Base-by-base conservation (phyloP, 2,888 invertebrate genomes). In the Chalcosyrphus nemorum region DNA sequence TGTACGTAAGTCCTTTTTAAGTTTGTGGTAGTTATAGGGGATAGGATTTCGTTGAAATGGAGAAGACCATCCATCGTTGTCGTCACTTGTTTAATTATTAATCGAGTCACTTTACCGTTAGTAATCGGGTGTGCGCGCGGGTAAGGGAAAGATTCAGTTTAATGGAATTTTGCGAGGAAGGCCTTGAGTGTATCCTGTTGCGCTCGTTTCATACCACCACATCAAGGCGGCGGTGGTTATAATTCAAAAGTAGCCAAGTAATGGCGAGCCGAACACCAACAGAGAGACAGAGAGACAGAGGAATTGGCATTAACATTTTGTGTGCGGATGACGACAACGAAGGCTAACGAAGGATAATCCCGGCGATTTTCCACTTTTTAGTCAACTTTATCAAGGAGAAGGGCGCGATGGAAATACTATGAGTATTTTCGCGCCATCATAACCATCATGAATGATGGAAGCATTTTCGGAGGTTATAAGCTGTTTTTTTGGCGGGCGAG, bases 311-410 rank as follows among this genome's bases (percentile, higher is more conserved):
- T 76, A 45, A 50, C 56, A 76, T 70, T 81, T 81, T 50, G 32
- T 45, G 32, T 45, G 59, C 17, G 17, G 45, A 21, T 13, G 54
- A 54, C 6, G 21, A 24, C 7, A 27, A 2, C 6, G 21, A 24
- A 1, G 21, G 43, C 54, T 47, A 38, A 72, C 41, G 82, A 63
- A 80, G 70, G 74, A 75, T 75, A 84, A 80, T 84, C 84, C 65
- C 3, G 4, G 21, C 52, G 74, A 84, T 80, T 70, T 84, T 65
- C 32, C 75, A 84, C 57, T 70, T 84, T 80, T 65, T 57, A 80
- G 52, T 19, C 41, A 78, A 74, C 74, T 63, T 74, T 66, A 59
- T 74, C 78, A 61, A 45, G 47, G 47, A 50, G 47, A 50, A 43
- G 17, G 3, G 32, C 7, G 52, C n/a, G 43, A 56, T 24, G n/a